Percentiles rank a stretch among this genome's conserved stretches.
phyloP scores from a whole-genome alignment of 2,113 vertebrate species.

The Apus apus region DNA sequence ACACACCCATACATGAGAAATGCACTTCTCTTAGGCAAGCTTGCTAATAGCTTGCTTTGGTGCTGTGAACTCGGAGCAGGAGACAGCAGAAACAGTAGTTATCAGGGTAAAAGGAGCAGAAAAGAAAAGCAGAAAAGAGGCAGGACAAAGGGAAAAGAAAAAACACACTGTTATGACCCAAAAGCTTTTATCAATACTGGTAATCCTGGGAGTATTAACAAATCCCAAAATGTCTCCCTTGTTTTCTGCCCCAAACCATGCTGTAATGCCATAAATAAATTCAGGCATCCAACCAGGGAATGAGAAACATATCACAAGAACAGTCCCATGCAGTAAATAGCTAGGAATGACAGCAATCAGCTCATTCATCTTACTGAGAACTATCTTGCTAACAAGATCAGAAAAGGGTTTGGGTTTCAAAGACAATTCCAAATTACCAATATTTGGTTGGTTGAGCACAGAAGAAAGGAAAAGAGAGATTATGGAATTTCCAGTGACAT shows the following conservation, averaged over 20 bases:
- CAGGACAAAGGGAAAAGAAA: background rate
- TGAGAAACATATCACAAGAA: background rate
- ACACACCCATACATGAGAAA: background rate
- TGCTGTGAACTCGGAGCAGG: background rate
- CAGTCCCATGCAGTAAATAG: background rate
- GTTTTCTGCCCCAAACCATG: background rate
- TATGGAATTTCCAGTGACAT: accelerated
- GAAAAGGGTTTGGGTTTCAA: background rate
- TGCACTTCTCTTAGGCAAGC: background rate
- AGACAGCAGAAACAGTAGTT: background rate
- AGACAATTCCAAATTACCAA: background rate
- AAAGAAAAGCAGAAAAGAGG: background rate
- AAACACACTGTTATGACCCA: background rate
- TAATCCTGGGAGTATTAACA: background rate
- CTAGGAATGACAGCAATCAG: background rate
- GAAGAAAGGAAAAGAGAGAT: background rate
- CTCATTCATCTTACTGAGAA: background rate
- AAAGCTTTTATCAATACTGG: background rate
- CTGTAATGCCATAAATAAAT: background rate
- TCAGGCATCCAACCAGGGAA: background rate
- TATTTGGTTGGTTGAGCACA: background rate
- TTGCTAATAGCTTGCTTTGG: background rate
- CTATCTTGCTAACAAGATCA: background rate
- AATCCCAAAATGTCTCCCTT: background rate
- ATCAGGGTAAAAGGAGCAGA: background rate